Evolutionary conservation across 2,797 vertebrate genomes (phyloP).

Genomic region (Galagoides demidoff): DNA sequence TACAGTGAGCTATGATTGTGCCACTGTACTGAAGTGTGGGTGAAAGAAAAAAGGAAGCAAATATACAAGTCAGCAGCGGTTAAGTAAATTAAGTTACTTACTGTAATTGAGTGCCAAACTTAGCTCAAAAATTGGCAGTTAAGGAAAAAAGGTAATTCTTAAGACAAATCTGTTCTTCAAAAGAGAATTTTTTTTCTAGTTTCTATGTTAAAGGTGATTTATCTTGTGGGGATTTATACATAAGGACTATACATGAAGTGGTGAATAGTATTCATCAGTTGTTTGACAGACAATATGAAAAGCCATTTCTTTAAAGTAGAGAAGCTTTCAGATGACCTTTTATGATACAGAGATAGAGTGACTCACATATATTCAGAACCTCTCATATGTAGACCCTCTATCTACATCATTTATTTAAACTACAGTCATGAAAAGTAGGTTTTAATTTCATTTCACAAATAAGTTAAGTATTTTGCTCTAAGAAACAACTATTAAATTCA

Average conservation of each 20-base stretch:
- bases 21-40: background rate
- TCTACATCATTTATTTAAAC: conserved; percentile 21
- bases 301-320: conserved; percentile 45
- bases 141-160: background rate
- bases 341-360: background rate
- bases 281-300: conserved; percentile 62
- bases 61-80: background rate
- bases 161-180: conserved; percentile 41
- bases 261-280: background rate
- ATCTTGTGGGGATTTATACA: background rate
- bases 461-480: conserved; percentile 21
- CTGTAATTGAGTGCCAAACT: background rate
- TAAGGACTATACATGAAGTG: background rate
- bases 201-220: conserved; percentile 20
- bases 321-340: conserved; percentile 45
- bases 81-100: background rate
- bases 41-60: background rate
- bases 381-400: background rate
- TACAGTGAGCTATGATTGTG: background rate
- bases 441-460: conserved; percentile 15
- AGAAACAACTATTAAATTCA: conserved; percentile 37
- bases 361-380: background rate
- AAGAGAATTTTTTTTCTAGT: conserved; percentile 12
- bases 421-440: conserved; percentile 11
- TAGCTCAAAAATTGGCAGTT: conserved; percentile 39